Conservation (phyloP, 2,888 invertebrate genomes). For the Sinodicranocentrus sp. region DNA sequence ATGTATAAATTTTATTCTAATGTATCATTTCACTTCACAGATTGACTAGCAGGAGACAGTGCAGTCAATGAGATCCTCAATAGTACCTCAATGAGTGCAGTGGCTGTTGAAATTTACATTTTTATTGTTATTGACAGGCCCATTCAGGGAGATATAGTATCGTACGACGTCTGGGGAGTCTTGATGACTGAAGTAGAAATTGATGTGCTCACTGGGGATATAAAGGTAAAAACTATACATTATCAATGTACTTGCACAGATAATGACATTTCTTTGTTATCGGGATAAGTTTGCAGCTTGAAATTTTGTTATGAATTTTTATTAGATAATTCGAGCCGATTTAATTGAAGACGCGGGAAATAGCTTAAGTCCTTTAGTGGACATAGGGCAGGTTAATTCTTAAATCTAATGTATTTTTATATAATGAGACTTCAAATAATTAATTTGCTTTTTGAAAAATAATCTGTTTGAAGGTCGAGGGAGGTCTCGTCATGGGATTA, state of each 20-base stretch:
- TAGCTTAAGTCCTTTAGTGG: slow-evolving; percentile 77
- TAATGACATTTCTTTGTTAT: no score
- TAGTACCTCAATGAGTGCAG: not conserved
- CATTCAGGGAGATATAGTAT: slow-evolving; percentile 60
- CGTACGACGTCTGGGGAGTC: slow-evolving; percentile 78
- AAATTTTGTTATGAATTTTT: not conserved
- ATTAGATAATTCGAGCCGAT: slow-evolving; percentile 75
- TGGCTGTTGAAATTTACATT: no score
- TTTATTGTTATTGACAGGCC: not conserved
- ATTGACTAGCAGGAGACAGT: not conserved
- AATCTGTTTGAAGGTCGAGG: no score
- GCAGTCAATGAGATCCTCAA: not conserved
- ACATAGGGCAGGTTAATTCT: slow-evolving; percentile 79
- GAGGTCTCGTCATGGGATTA: slow-evolving; percentile 79
- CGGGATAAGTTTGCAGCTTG: slow-evolving; percentile 7
- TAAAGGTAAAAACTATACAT: slow-evolving; percentile 77
- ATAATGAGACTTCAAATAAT: no score
- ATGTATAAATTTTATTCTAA: not conserved
- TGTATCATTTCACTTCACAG: not conserved
- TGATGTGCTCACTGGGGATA: slow-evolving; percentile 88
- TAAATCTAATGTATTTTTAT: no score
- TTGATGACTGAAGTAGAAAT: slow-evolving; percentile 81
- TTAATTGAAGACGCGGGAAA: slow-evolving; percentile 76
- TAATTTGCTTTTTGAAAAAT: no score
- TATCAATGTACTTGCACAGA: not conserved